Evolutionary conservation across 2,888 invertebrate genomes (phyloP), one percentile per base, ranked within the genome.

Genomic region (Heliconius erato): DNA sequence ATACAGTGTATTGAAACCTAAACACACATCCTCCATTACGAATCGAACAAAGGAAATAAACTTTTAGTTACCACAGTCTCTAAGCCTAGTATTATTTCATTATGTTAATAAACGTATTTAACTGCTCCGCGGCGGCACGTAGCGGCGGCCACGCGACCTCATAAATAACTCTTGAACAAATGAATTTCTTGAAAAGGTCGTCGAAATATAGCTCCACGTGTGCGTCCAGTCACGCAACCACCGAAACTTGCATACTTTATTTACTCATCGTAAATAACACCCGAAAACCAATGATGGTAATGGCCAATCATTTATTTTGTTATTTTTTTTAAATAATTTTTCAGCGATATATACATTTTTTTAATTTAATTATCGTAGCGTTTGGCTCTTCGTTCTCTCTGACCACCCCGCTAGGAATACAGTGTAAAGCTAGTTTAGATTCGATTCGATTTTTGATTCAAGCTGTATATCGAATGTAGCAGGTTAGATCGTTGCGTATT

Each of bases 151-250:
- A 93, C 93, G 92, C 94, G 91, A 93, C 88, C 90, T 88, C 88
- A 88, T 91, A 90, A 90, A 90, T 91, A 88, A 93, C 90, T 89
- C 87, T 87, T 87, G 89, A 90, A 88, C 90, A 92, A 94, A 95
- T 93, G 92, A 95, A 95, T 94, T 94, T 94, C 94, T 93, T 93
- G 93, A 95, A 95, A 95, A 95, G 94, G 94, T 93, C 94, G 92
- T 92, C 92, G 92, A 94, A 95, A 95, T 95, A 94, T 92, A 92
- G 92, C 92, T 94, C 92, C 91, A 94, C 93, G 91, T 93, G 89
- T 91, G 90, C 88, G 90, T 90, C 90, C 91, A 90, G 94, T 93
- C 96, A 95, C 95, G 95, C 95, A 87, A 94, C 83, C 88, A 82
- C 87, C 87, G 85, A 90, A 93, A 90, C 89, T 91, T 89, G 90